phyloP scores from a whole-genome alignment of 2,113 vertebrate species.

The Psammodynastes pulverulentus region DNA sequence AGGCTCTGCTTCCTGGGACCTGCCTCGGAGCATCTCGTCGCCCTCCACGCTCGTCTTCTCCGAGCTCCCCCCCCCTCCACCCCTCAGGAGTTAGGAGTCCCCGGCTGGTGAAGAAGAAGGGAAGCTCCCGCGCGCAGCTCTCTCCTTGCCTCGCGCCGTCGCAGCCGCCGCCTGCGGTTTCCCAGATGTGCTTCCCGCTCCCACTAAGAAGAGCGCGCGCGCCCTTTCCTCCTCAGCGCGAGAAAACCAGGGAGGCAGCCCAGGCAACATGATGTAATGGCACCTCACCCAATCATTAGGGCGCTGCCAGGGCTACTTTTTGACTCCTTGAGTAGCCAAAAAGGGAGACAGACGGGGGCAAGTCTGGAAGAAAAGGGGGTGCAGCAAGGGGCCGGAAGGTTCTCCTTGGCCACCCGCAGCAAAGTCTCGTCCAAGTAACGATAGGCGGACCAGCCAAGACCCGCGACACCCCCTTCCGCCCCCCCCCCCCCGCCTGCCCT shows the following conservation, averaged over 20 bases:
- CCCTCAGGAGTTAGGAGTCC: neutral
- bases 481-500: neutral
- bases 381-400: neutral
- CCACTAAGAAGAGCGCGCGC: slow-evolving; percentile 52
- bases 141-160: slow-evolving; percentile 43
- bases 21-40: slow-evolving; percentile 25
- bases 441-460: neutral
- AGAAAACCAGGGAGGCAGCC: slow-evolving; percentile 12
- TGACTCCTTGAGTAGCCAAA: neutral
- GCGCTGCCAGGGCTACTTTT: slow-evolving; percentile 22
- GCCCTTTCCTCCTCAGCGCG: slow-evolving; percentile 44
- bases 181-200: slow-evolving; percentile 59
- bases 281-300: slow-evolving; percentile 57
- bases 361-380: neutral
- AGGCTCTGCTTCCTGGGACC: slow-evolving; percentile 1
- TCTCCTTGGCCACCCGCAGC: neutral
- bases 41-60: neutral
- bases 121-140: neutral
- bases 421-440: neutral
- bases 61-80: neutral
- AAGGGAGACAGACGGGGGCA: neutral
- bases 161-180: slow-evolving; percentile 56
- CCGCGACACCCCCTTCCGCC: neutral
- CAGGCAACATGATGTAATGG: slow-evolving; percentile 59
- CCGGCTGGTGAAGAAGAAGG: neutral